Percentiles rank a stretch among this genome's conserved stretches.
Conservation (phyloP, 1,140 invertebrate genomes). For the Euwallacea fornicatus region DNA sequence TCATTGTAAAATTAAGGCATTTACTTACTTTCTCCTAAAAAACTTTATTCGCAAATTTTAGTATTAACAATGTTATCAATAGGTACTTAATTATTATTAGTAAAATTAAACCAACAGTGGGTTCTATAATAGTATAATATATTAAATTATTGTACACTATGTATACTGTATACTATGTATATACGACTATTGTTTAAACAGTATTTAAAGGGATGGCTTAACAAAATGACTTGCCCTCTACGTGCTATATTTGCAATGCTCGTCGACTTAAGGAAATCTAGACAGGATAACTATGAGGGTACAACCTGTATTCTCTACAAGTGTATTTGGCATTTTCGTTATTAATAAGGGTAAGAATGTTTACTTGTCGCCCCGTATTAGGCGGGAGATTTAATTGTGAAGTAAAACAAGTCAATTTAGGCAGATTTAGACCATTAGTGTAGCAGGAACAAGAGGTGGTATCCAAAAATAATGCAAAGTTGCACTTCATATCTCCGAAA, state of each 20-base stretch:
- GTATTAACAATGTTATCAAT: slow-evolving; percentile 27
- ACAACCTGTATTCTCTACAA: background rate
- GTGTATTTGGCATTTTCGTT: background rate
- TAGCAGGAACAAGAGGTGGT: no score
- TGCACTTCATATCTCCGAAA: no score
- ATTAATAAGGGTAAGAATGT: no score
- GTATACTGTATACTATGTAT: slow-evolving; percentile 5
- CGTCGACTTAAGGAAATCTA: no score
- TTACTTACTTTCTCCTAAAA: slow-evolving; percentile 24
- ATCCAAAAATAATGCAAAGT: no score
- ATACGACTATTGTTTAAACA: slow-evolving; percentile 3
- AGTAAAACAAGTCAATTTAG: no score
- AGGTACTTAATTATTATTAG: slow-evolving; percentile 17
- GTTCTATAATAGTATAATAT: slow-evolving; percentile 22
- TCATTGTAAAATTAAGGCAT: slow-evolving; percentile 37
- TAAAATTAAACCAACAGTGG: slow-evolving; percentile 21
- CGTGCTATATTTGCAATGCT: background rate
- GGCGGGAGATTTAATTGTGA: no score
- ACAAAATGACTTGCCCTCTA: slow-evolving; percentile 10
- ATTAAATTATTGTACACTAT: slow-evolving; percentile 31
- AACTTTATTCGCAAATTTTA: slow-evolving; percentile 31
- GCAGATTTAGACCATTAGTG: no score
- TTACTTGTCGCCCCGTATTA: no score
- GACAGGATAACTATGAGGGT: no score
- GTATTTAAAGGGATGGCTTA: background rate